Evolutionary conservation across 2,797 vertebrate species (phyloP).

Genomic region (Phalanger gymnotis): DNA sequence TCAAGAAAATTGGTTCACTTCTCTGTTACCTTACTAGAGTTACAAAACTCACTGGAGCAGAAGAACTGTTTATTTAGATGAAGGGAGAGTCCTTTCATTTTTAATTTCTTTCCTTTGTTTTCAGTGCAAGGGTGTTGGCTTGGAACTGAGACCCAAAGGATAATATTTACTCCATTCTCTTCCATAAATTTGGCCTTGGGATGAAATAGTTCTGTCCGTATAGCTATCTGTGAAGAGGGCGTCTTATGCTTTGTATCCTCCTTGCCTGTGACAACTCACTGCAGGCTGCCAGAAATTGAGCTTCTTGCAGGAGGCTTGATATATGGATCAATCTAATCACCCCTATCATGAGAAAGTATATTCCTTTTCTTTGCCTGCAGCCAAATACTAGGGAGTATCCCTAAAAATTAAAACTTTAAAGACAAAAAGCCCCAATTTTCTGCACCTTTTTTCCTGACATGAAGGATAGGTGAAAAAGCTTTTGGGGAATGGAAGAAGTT

Average conservation of each 20-base stretch:
- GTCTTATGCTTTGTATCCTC: conserved; percentile 31
- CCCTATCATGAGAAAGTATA: not conserved
- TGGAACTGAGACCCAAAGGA: conserved; percentile 46
- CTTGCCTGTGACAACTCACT: conserved; percentile 52
- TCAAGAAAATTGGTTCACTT: not conserved
- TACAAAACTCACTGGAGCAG: not conserved
- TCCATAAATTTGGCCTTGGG: not conserved
- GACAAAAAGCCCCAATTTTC: not conserved
- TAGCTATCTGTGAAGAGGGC: not conserved
- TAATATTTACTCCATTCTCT: conserved; percentile 23
- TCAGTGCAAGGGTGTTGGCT: not conserved
- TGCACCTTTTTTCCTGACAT: not conserved
- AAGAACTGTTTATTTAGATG: not conserved
- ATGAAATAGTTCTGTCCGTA: conserved; percentile 10
- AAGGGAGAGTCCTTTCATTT: conserved; percentile 23
- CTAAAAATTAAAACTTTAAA: not conserved
- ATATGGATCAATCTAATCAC: not conserved
- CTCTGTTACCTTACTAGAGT: not conserved
- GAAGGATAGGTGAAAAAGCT: not conserved
- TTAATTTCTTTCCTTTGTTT: conserved; percentile 50
- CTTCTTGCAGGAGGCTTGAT: conserved; percentile 3
- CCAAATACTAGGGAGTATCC: not conserved
- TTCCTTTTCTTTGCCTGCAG: not conserved
- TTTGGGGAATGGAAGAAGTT: not conserved
- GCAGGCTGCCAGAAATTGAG: conserved; percentile 27